A percentile compares a stretch with the other conserved stretches of the same genome.
phyloP scores from a whole-genome alignment of 1,140 invertebrate species.

The Bathynomus jamesi region DNA sequence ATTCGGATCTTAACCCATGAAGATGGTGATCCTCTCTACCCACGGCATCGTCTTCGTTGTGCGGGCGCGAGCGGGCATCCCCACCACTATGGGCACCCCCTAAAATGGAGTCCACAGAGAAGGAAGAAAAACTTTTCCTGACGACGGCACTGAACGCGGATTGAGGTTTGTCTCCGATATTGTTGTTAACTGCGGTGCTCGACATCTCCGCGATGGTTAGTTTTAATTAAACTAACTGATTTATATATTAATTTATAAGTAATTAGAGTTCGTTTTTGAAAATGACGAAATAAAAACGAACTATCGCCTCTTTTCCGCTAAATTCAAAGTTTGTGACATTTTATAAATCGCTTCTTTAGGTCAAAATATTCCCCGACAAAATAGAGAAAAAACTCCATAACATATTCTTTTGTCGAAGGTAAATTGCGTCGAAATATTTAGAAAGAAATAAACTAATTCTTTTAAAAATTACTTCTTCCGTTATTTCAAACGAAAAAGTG shows the following conservation, averaged over 20 bases:
- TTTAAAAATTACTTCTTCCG: no score
- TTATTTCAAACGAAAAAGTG: no score
- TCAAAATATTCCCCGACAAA: no score
- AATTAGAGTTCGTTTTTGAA: background rate
- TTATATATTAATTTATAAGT: no score
- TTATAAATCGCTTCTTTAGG: no score
- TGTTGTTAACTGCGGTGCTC: slow-evolving; percentile 22
- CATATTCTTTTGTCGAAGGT: no score
- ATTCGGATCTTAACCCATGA: background rate
- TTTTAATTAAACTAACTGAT: no score
- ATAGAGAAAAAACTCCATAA: no score
- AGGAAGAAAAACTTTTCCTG: slow-evolving; percentile 33
- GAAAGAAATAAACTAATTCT: no score
- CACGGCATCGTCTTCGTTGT: background rate
- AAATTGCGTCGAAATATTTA: no score
- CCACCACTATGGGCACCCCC: slow-evolving; percentile 15
- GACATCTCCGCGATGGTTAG: slow-evolving; percentile 23
- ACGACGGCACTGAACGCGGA: slow-evolving; percentile 37
- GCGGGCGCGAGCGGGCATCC: slow-evolving; percentile 11
- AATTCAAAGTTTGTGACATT: no score
- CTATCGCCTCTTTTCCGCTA: no score
- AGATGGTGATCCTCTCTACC: background rate
- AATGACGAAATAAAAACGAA: background rate
- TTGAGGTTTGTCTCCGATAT: slow-evolving; percentile 29
- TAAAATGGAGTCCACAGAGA: slow-evolving; percentile 34